Base-by-base conservation (phyloP, 2,797 vertebrate species). In the Phalanger gymnotis region DNA sequence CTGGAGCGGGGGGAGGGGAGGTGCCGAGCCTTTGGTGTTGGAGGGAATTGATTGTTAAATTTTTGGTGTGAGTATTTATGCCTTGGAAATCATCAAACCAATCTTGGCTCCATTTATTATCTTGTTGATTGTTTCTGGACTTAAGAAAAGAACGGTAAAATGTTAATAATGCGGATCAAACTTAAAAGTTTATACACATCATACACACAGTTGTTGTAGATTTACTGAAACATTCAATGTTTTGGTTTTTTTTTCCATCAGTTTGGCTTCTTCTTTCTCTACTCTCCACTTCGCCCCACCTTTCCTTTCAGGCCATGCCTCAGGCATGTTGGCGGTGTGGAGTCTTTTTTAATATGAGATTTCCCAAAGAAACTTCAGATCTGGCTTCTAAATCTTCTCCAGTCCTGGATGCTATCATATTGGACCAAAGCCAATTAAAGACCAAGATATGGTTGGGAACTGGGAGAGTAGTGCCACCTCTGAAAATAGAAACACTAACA, bases 401-500 rank as follows among this genome's bases (percentile, higher is more conserved):
- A 53, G 22, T 56, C 14, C 34, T 90, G 5, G 3, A 73, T 93
- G 52, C 22, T 54, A 55, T 66, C 55, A 58, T 31, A 92, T 93
- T 11, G 66, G 90, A 54, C 30, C 93, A 11, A 54, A 90, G 14
- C 53, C 91, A 53, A 10, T 52, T 92, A 61, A 58, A 89, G 34
- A 54, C 34, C 25, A 66, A 66, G 34, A 66, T 5, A 6, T 66
- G 61, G 5, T 16, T 66, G 13, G 16, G 14, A 66, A n/a, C 7
- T 22, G 22, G 14, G 11, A 47, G 51, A 27, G 25, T 87, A 87
- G 51, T 4, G 2, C 89, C 1, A 0, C 54, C 28, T 53, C 90
- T 95, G 93, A 93, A 95, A 94, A 90, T 31, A 2, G 12, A 90
- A 90, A 52, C 81, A 40, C 52, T 87, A 92, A 92, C 27, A 90